phyloP scores from a whole-genome alignment of 2,113 vertebrate genomes.

The Ailuropoda melanoleuca region DNA sequence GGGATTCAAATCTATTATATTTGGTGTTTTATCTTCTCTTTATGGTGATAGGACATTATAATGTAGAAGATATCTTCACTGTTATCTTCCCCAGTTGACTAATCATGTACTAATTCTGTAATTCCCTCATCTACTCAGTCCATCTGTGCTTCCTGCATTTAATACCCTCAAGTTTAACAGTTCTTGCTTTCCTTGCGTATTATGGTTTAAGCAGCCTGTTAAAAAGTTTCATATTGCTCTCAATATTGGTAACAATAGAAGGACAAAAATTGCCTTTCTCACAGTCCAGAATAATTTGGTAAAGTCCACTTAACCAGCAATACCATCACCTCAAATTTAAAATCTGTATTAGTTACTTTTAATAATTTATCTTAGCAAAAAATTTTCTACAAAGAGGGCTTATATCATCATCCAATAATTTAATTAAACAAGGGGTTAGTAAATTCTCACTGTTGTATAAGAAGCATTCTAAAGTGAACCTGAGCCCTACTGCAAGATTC shows the following conservation, averaged over 20 bases:
- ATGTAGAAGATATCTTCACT: neutral
- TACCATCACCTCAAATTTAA: neutral
- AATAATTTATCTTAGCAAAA: neutral
- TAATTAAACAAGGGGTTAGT: neutral
- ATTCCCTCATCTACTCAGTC: neutral
- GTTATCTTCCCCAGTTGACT: neutral
- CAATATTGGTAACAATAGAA: neutral
- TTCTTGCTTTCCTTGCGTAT: neutral
- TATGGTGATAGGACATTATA: neutral
- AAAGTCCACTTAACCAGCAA: neutral
- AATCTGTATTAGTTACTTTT: neutral
- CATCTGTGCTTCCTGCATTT: constrained; percentile 1
- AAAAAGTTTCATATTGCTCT: neutral
- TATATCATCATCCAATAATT: neutral
- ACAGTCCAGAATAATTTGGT: neutral
- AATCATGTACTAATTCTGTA: neutral
- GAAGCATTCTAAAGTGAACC: neutral
- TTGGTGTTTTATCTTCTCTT: neutral
- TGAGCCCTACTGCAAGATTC: neutral
- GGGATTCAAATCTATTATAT: neutral
- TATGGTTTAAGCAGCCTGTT: neutral
- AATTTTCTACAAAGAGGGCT: neutral
- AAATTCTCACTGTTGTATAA: neutral
- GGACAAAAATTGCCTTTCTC: neutral
- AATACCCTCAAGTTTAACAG: neutral